Evolutionary conservation across 2,113 vertebrate species (phyloP).

Genomic region (Phaetusa simplex): DNA sequence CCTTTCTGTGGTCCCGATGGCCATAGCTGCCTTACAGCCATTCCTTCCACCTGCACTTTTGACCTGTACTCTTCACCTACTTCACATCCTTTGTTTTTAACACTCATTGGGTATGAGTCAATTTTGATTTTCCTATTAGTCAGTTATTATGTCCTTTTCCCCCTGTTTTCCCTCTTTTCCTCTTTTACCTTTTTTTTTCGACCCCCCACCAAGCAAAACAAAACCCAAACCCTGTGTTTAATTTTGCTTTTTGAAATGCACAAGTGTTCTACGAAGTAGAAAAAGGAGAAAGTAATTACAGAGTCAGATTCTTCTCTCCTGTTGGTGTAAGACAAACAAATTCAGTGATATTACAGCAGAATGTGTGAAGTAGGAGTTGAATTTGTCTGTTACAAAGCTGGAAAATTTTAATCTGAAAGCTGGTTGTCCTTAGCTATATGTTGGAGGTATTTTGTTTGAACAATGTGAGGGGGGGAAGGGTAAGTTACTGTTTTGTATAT

Average conservation of each 20-base stretch:
- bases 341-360: background rate
- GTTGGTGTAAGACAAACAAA: background rate
- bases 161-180: too few species aligned
- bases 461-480: background rate
- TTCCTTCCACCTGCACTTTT: background rate
- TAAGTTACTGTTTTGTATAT: background rate
- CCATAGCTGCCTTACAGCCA: rapidly evolving
- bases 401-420: background rate
- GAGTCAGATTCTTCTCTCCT: background rate
- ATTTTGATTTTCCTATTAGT: background rate
- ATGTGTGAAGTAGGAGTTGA: background rate
- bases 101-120: background rate
- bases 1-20: background rate
- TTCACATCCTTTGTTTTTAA: background rate
- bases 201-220: background rate
- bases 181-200: background rate
- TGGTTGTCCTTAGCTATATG: background rate
- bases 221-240: background rate
- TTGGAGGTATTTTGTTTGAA: background rate
- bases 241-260: background rate
- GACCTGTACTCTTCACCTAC: background rate
- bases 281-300: background rate
- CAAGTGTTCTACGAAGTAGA: background rate
- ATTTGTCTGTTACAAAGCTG: background rate
- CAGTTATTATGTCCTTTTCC: background rate